phyloP scores from a whole-genome alignment of 2,797 vertebrate species.

The Moxostoma hubbsi region DNA sequence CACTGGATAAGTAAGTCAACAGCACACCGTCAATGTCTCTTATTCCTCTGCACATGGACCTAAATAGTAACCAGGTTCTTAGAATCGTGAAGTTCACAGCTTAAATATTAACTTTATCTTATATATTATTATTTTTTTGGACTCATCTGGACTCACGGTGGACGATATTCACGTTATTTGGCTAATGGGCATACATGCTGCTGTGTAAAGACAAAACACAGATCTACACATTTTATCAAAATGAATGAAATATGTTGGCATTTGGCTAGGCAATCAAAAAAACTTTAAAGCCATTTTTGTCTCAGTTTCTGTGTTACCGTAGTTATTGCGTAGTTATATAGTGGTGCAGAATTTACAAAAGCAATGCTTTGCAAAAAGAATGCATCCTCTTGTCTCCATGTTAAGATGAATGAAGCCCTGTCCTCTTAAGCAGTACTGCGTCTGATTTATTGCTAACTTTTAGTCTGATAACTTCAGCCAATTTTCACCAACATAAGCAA shows the following conservation, averaged over 20 bases:
- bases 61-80: slow-evolving; percentile 56
- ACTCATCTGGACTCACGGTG: slow-evolving; percentile 1
- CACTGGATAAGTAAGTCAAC: slow-evolving; percentile 90
- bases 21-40: slow-evolving; percentile 28
- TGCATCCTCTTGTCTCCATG: not conserved
- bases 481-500: not conserved
- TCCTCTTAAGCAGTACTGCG: not conserved
- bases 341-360: not conserved
- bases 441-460: not conserved
- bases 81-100: slow-evolving; percentile 50
- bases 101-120: slow-evolving; percentile 59
- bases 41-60: slow-evolving; percentile 32
- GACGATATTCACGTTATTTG: not conserved
- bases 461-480: not conserved
- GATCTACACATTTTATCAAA: too few relatives aligned
- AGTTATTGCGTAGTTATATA: too few relatives aligned
- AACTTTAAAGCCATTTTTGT: too few relatives aligned
- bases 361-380: slow-evolving; percentile 1
- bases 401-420: not conserved
- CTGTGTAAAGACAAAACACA: too few relatives aligned
- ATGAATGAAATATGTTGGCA: too few relatives aligned
- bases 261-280: too few relatives aligned
- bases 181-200: not conserved
- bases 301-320: too few relatives aligned
- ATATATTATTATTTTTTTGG: slow-evolving; percentile 24